Evolutionary conservation across 1,140 invertebrate genomes (phyloP), one percentile per base, ranked within the genome.

Genomic region (Heliothis virescens): DNA sequence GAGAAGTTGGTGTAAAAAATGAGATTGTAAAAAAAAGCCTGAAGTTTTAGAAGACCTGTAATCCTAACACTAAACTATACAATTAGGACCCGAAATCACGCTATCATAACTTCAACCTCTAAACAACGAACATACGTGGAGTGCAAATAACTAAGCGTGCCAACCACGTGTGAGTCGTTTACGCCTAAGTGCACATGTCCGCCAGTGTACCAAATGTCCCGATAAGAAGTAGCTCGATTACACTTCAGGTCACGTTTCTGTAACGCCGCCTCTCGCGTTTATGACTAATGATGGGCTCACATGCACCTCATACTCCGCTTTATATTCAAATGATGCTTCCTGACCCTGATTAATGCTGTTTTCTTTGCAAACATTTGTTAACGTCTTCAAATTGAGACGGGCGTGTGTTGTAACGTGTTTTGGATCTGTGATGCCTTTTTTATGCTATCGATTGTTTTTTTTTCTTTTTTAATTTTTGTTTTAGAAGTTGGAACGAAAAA

Each of bases 271-370:
- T 71, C 79, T 83, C 85, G 80, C 84, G 81, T 86, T 89, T 89
- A 92, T 93, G 90, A 93, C 90, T 93, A 93, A 93, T 93, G 90
- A 92, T 87, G 85, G 86, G 87, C 91, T 92, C 86, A 88, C 82
- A 88, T 80, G 82, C 76, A 86, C 89, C 86, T 90, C 87, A 86
- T 89, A 85, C 76, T 82, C 82, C 63, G 83, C 85, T 93, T 92
- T 92, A 91, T 90, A 93, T 93, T 93, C 91, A 93, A 93, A 93
- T 93, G 89, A 89, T 89, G 89, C 85, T 87, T 91, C 90, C 91
- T 91, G 86, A 83, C 84, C 82, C 87, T 93, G 91, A 93, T 91
- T 93, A 90, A 93, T 93, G 90, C 87, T 87, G 84, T 90, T 90
- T 91, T 91, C 92, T 92, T 91, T 89, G 83, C 72, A 76, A 67